These are phyloP conservation scores for Stenurella melanura DNA, from an alignment of 2,888 invertebrate species.

Conservation along the genomic window DNA sequence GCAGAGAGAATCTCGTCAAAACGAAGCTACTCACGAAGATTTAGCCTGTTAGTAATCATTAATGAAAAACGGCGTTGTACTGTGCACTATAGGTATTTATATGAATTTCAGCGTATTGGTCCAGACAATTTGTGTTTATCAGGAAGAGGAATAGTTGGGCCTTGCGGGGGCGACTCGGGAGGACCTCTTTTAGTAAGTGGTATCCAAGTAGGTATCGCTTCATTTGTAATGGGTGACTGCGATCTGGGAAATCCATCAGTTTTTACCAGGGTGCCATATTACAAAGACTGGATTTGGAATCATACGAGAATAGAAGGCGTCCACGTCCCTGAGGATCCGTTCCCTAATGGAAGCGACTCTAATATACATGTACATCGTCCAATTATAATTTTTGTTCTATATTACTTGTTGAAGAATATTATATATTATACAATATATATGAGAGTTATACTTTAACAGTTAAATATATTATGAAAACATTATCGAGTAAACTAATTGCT, in stretches of 20 bases:
- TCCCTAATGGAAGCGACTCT: not conserved
- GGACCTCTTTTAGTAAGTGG: not conserved
- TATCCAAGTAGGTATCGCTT: not conserved
- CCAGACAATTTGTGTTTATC: not conserved
- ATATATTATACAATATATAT: too few species aligned
- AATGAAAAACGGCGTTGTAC: too few species aligned
- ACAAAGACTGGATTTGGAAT: not conserved
- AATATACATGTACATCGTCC: not conserved
- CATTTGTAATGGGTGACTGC: not conserved
- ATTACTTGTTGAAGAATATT: not conserved
- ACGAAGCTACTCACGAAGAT: too few species aligned
- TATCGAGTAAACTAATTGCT: too few species aligned
- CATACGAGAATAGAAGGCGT: too few species aligned
- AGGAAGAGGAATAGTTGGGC: not conserved
- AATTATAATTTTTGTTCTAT: not conserved
- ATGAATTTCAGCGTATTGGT: too few species aligned
- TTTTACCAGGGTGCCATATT: not conserved
- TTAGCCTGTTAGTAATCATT: too few species aligned
- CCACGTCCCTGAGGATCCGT: too few species aligned
- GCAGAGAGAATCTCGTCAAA: too few species aligned
- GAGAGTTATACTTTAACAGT: not conserved
- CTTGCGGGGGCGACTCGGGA: not conserved
- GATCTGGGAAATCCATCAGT: not conserved
- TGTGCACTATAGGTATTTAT: too few species aligned
- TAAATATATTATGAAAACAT: too few species aligned